A percentile compares a stretch with the other conserved stretches of the same genome.
Conservation (phyloP, 2,113 vertebrate species). For the Candoia aspera region DNA sequence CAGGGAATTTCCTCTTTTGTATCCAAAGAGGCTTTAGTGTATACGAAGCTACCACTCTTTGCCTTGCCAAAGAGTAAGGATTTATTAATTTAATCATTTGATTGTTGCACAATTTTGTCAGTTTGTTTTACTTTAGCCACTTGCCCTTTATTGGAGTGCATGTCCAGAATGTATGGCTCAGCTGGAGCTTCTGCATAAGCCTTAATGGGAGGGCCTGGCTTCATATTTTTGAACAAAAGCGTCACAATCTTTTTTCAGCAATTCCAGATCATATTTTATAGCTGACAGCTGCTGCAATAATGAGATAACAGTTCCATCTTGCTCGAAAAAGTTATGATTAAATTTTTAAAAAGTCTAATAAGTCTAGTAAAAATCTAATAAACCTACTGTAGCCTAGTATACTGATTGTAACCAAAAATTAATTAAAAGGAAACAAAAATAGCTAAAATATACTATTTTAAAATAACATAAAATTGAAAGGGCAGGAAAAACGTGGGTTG, state of each 20-base stretch:
- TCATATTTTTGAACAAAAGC: background rate
- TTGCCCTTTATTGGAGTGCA: background rate
- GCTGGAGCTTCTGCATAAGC: background rate
- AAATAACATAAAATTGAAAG: background rate
- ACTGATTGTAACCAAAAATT: background rate
- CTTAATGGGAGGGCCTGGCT: background rate
- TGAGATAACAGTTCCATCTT: background rate
- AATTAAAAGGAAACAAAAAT: background rate
- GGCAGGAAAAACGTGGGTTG: background rate
- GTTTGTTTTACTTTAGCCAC: background rate
- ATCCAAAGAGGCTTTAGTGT: background rate
- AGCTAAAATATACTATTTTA: background rate
- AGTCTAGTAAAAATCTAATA: background rate
- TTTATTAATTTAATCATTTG: background rate
- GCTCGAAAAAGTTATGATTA: background rate
- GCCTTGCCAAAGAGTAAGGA: background rate
- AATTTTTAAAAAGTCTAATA: background rate
- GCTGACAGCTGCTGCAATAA: background rate
- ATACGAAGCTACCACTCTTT: background rate
- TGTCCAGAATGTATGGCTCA: background rate
- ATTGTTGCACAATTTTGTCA: background rate
- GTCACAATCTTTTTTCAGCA: background rate
- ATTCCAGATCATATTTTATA: background rate
- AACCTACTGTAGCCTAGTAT: background rate
- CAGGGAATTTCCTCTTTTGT: background rate